Conservation (phyloP, 2,888 invertebrate species). For the Macaria notata region DNA sequence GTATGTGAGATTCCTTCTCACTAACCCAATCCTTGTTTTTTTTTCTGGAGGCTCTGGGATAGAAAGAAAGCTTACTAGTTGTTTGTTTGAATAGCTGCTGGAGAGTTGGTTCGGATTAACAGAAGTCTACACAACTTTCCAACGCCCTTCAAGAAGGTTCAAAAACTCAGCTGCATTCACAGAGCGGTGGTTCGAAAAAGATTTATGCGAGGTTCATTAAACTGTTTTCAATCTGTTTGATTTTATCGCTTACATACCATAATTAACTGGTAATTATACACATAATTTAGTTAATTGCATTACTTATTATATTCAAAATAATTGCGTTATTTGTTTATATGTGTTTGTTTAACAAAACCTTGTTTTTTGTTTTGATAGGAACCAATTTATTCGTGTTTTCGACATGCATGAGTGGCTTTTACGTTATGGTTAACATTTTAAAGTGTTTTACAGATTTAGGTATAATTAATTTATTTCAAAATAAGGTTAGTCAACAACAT, state of each 20-base stretch:
- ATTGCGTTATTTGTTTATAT: slow-evolving; percentile 15
- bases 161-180: slow-evolving; percentile 2
- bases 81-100: slow-evolving; percentile 2
- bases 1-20: too few species aligned
- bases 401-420: slow-evolving; percentile 9
- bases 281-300: slow-evolving; percentile 12
- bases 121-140: neutral
- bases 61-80: too few species aligned
- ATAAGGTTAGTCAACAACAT: too few species aligned
- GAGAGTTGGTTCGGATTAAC: slow-evolving; percentile 3
- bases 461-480: too few species aligned
- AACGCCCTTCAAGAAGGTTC: neutral
- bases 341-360: slow-evolving; percentile 6
- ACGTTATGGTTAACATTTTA: neutral
- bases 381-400: slow-evolving; percentile 4
- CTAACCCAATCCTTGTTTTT: too few species aligned
- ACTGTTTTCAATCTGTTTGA: neutral
- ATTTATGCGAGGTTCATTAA: slow-evolving; percentile 4
- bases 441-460: neutral
- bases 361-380: slow-evolving; percentile 10
- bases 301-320: slow-evolving; percentile 8
- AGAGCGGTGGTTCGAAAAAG: slow-evolving; percentile 13
- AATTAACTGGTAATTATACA: slow-evolving; percentile 7
- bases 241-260: slow-evolving; percentile 1
- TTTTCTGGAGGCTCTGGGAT: too few species aligned